These are phyloP conservation scores for Yponomeuta plumbellus DNA, from an alignment of 2,888 invertebrate genomes.

Conservation along the genomic window DNA sequence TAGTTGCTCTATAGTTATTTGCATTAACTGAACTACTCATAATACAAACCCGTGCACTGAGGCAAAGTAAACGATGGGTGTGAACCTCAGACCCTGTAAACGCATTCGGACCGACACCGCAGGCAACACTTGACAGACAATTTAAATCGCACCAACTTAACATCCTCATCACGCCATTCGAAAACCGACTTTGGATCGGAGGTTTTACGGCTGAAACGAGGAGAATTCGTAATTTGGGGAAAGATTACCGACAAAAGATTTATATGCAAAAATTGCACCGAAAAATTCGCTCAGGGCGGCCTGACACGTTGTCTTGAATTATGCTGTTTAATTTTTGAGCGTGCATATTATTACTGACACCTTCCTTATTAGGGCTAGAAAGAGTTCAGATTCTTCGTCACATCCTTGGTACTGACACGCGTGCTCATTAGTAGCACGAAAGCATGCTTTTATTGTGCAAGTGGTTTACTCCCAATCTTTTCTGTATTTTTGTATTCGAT, in stretches of 20 bases:
- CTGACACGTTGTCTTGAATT: constrained; percentile 21
- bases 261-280: constrained; percentile 37
- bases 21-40: background rate
- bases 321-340: constrained; percentile 15
- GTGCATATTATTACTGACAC: constrained; percentile 8
- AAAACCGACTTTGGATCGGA: background rate
- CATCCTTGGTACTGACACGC: background rate
- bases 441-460: no score
- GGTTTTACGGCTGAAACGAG: background rate
- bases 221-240: background rate
- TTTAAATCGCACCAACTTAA: constrained; percentile 27
- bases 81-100: background rate
- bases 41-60: constrained; percentile 19
- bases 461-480: no score
- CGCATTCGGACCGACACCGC: constrained; percentile 46
- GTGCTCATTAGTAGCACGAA: no score
- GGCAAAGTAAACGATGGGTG: background rate
- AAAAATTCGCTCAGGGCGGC: constrained; percentile 26
- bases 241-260: constrained; percentile 31
- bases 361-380: constrained; percentile 6
- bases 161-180: constrained; percentile 21
- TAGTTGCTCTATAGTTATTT: no score
- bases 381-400: background rate
- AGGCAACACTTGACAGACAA: constrained; percentile 15
- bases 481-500: no score